Conservation (phyloP, 2,888 invertebrate species). For the Zele albiditarsus region DNA sequence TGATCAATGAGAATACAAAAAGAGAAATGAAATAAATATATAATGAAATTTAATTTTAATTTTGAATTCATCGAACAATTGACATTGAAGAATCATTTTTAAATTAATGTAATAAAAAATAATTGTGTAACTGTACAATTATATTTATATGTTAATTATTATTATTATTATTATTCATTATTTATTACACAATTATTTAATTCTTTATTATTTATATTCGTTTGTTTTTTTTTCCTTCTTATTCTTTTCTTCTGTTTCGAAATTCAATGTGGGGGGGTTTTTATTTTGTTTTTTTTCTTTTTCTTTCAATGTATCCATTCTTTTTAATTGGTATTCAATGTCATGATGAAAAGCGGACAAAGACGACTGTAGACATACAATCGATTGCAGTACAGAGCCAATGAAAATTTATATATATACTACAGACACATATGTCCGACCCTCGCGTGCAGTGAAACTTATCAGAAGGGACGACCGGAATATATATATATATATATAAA, state of each 20-base stretch:
- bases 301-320: background rate
- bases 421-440: slow-evolving; percentile 16
- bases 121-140: background rate
- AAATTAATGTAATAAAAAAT: too few relatives aligned
- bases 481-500: too few relatives aligned
- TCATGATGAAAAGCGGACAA: slow-evolving; percentile 14
- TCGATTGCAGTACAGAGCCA: background rate
- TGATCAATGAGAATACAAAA: background rate
- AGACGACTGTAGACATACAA: slow-evolving; percentile 16
- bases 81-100: too few relatives aligned
- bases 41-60: background rate
- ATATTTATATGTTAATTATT: background rate
- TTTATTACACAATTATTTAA: background rate
- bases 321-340: slow-evolving; percentile 32
- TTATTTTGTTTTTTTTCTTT: background rate
- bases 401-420: background rate
- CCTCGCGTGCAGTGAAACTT: slow-evolving; percentile 36
- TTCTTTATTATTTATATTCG: background rate
- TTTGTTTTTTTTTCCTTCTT: background rate
- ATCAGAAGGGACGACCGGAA: slow-evolving; percentile 15
- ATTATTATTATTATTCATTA: background rate
- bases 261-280: background rate
- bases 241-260: background rate
- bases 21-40: background rate
- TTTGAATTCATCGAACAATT: too few relatives aligned